These are phyloP conservation scores for Sylvia atricapilla DNA, from an alignment of 2,113 vertebrate genomes.

Conservation along the genomic window DNA sequence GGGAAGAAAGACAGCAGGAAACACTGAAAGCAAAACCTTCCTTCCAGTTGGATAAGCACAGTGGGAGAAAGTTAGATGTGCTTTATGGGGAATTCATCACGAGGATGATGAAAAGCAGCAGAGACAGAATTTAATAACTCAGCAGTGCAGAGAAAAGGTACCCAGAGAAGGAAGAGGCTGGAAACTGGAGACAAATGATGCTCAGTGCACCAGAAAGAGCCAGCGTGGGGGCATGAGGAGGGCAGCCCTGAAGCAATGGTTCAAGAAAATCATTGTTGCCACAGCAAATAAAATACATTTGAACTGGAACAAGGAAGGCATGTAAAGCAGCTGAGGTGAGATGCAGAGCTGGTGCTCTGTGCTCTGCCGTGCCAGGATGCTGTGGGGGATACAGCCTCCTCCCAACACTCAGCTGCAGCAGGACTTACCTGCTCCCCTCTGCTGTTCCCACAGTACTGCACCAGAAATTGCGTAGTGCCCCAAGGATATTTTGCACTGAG, in stretches of 20 bases:
- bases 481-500: neutral
- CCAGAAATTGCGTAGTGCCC: neutral
- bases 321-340: neutral
- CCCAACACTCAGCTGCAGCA: neutral
- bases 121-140: neutral
- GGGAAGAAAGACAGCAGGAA: neutral
- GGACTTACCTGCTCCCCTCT: neutral
- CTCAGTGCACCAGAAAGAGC: neutral
- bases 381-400: neutral
- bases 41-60: neutral
- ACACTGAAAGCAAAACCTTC: neutral
- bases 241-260: neutral
- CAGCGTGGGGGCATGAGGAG: rapidly evolving
- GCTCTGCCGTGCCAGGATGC: rapidly evolving
- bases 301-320: neutral
- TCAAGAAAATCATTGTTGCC: neutral
- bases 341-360: neutral
- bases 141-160: neutral
- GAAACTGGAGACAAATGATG: neutral
- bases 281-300: neutral
- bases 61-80: neutral
- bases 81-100: neutral
- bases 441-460: neutral
- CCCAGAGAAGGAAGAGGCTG: neutral
- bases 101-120: neutral